Percentiles rank a stretch among this genome's conserved stretches.
Conservation (phyloP, 2,797 vertebrate genomes). For the Neopelma chrysocephalum region DNA sequence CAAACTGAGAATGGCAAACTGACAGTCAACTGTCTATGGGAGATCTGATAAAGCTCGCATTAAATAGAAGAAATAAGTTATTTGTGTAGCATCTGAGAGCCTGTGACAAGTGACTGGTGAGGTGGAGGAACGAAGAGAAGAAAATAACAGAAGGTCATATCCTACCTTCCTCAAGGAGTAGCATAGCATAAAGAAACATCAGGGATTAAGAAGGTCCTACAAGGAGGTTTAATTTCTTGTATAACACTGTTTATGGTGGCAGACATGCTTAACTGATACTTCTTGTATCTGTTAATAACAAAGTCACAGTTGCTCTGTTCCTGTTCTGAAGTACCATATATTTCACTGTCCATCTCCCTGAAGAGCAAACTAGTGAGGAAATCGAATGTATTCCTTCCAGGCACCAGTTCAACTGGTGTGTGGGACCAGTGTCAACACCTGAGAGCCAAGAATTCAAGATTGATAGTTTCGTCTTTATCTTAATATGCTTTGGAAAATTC, state of each 20-base stretch:
- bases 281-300: not conserved
- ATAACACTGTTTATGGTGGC: not conserved
- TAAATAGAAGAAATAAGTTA: not conserved
- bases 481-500: not conserved
- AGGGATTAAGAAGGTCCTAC: not conserved
- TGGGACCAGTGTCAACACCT: not conserved
- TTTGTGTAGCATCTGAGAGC: not conserved
- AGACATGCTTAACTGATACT: fast-evolving
- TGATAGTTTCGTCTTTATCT: not conserved
- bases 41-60: not conserved
- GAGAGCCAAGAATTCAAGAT: not conserved
- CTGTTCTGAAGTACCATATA: not conserved
- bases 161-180: not conserved
- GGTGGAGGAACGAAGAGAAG: not conserved
- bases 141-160: not conserved
- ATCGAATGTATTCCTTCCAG: not conserved
- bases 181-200: not conserved
- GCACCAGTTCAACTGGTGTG: not conserved
- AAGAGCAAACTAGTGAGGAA: not conserved
- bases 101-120: not conserved
- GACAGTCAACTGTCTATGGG: not conserved
- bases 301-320: not conserved
- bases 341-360: not conserved
- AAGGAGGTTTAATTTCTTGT: not conserved
- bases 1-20: not conserved